Percentiles rank a stretch among this genome's conserved stretches.
Conservation (phyloP, 2,888 invertebrate genomes). For the Sarcophaga variegata region DNA sequence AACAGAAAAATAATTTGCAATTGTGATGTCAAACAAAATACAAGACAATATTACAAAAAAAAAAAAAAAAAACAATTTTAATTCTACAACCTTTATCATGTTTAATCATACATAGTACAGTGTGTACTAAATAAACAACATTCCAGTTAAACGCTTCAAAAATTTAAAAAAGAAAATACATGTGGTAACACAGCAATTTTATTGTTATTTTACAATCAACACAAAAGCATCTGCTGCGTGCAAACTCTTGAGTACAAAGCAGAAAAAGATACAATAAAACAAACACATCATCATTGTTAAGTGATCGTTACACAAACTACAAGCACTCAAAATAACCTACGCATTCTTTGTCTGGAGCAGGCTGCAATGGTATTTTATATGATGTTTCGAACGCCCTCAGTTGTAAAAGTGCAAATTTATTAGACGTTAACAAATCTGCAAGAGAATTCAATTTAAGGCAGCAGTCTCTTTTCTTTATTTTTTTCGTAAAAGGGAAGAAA, state of each 20-base stretch:
- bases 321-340: slow-evolving; percentile 20
- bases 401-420: slow-evolving; percentile 58
- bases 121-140: slow-evolving; percentile 55
- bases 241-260: slow-evolving; percentile 25
- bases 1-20: slow-evolving; percentile 33
- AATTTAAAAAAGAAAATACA: not conserved
- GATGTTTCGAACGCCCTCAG: slow-evolving; percentile 48
- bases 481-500: not conserved
- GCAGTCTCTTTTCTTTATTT: not conserved
- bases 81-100: slow-evolving; percentile 62
- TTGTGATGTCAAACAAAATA: slow-evolving; percentile 6
- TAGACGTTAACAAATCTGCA: slow-evolving; percentile 37
- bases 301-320: not conserved
- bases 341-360: not conserved
- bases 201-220: slow-evolving; percentile 59
- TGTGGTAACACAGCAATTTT: slow-evolving; percentile 35
- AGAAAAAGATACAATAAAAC: not conserved
- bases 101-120: slow-evolving; percentile 41
- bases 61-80: not conserved
- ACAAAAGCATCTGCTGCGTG: slow-evolving; percentile 45
- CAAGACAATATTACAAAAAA: too few relatives aligned
- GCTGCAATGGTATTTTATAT: not conserved
- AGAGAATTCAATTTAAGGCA: not conserved
- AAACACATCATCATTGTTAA: not conserved
- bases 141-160: slow-evolving; percentile 39